Percentiles rank a stretch among this genome's conserved stretches.
Evolutionary conservation across 2,888 invertebrate species (phyloP).

Genomic region (Lacanobia wlatinum): DNA sequence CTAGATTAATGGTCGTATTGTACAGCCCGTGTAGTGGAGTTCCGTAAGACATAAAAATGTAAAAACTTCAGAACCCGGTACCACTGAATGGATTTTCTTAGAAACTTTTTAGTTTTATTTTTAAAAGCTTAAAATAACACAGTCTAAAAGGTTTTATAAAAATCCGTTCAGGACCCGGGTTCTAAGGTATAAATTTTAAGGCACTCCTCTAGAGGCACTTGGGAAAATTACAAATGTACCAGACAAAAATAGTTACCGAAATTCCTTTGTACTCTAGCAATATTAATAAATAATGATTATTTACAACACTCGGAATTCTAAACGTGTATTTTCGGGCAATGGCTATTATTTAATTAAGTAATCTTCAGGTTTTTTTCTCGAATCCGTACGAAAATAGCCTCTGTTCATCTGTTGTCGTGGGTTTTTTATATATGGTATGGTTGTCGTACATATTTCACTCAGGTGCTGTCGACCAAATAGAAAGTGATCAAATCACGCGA

Average conservation of each 20-base stretch:
- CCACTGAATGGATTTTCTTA: too few relatives aligned
- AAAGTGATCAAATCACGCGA: too few relatives aligned
- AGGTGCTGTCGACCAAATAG: neutral
- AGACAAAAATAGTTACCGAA: neutral
- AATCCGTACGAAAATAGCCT: neutral
- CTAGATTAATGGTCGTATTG: slow-evolving; percentile 15
- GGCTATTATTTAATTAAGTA: neutral
- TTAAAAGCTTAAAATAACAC: too few relatives aligned
- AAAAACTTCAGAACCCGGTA: too few relatives aligned
- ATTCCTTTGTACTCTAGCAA: neutral
- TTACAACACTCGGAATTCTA: neutral
- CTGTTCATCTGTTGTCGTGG: neutral
- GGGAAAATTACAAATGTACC: neutral
- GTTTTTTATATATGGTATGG: too few relatives aligned
- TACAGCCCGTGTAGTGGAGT: neutral
- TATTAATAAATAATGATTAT: too few relatives aligned
- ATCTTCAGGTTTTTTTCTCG: neutral
- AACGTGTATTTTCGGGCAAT: neutral
- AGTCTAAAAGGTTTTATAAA: too few relatives aligned
- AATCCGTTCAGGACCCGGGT: too few relatives aligned
- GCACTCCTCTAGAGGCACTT: neutral
- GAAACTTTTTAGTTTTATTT: too few relatives aligned
- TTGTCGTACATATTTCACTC: neutral
- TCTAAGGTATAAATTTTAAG: too few relatives aligned
- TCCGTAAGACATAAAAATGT: too few relatives aligned